Evolutionary conservation across 2,888 invertebrate species (phyloP).

Genomic region (Temnothorax unifasciatus): DNA sequence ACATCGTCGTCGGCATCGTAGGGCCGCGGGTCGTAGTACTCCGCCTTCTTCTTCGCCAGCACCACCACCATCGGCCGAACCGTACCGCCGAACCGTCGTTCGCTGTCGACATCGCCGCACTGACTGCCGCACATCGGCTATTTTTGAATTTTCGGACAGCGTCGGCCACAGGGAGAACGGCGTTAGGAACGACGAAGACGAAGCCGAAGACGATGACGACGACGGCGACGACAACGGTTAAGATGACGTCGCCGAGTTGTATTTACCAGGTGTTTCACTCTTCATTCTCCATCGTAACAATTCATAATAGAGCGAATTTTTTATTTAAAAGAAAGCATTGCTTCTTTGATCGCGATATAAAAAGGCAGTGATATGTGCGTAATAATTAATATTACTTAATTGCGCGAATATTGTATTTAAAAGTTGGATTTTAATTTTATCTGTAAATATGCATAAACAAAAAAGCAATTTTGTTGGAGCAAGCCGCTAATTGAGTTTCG

Average conservation of each 20-base stretch:
- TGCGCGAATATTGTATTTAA: neutral
- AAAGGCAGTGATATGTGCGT: neutral
- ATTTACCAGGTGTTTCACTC: neutral
- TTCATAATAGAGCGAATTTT: neutral
- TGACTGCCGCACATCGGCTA: slow-evolving; percentile 84
- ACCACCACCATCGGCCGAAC: slow-evolving; percentile 84
- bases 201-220: slow-evolving; percentile 16
- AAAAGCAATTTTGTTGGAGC: too few species aligned
- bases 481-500: too few species aligned
- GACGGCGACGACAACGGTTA: neutral
- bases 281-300: neutral
- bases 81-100: slow-evolving; percentile 85
- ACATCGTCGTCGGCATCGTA: slow-evolving; percentile 64
- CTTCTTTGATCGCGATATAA: neutral
- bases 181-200: slow-evolving; percentile 35
- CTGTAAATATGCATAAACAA: neutral
- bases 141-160: slow-evolving; percentile 83
- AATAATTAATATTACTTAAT: neutral
- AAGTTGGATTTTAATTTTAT: neutral
- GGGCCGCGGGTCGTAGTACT: slow-evolving; percentile 74
- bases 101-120: slow-evolving; percentile 86
- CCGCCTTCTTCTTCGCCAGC: slow-evolving; percentile 81
- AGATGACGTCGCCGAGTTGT: neutral
- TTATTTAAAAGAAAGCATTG: neutral
- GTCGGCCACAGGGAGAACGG: slow-evolving; percentile 53